Evolutionary conservation across 2,113 vertebrate genomes (phyloP), one percentile per base, ranked within the genome.

Genomic region (Progne subis): DNA sequence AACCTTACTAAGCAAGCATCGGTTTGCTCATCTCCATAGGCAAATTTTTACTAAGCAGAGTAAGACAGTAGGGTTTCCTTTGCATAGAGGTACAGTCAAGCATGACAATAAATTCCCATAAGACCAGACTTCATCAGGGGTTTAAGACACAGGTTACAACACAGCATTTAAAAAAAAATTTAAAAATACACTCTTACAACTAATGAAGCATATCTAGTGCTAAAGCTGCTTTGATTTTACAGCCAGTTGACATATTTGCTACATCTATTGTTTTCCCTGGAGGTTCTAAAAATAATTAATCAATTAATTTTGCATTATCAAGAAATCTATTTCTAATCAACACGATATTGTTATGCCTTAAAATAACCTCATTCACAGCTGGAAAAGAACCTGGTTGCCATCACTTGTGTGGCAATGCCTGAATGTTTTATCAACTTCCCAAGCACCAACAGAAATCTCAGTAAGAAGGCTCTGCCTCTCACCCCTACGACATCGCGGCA

Each of bases 41-140:
- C 79, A 95, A 93, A 92, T 89, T 94, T 81, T 91, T 86, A 90
- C 64, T 76, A 56, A 72, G 55, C n/a, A 65, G 63, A 85, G 29
- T 68, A 55, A 78, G 74, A 71, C 7, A 2, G 44, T 13, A 53
- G 28, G 32, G 37, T 79, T 90, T 92, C 71, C 53, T 92, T 85
- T 95, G 78, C 90, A 71, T 4, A 87, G 52, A 70, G 61, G 79
- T 46, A 78, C 86, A 90, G 65, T 67, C 78, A 95, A 91, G 56
- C 61, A 63, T 72, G 76, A 78, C 68, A 68, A 20, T 56, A n/a
- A 95, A 75, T 53, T 34, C 75, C 80, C 25, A 0, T 46, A 63
- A 69, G 57, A 83, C 47, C 17, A 61, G 37, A 57, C 18, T 82
- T 75, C 34, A 34, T 31, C 14, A 50, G 1, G 6, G 57, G 84